These are phyloP conservation scores for Laticauda colubrina DNA, from an alignment of 2,113 vertebrate genomes.

Conservation along the genomic window DNA sequence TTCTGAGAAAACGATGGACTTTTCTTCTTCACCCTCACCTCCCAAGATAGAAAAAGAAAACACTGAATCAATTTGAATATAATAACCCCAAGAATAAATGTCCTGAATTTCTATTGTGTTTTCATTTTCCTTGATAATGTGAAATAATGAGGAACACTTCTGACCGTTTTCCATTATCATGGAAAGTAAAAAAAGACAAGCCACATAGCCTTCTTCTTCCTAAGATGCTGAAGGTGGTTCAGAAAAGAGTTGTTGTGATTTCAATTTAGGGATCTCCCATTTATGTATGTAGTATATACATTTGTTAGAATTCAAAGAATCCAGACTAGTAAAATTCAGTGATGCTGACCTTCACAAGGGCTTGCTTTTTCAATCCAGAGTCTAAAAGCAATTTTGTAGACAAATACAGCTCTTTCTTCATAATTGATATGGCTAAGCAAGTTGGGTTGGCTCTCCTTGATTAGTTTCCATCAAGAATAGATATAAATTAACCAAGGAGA, in stretches of 20 bases:
- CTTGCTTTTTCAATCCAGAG: neutral
- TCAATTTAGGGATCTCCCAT: no score
- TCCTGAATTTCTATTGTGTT: neutral
- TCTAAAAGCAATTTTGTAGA: neutral
- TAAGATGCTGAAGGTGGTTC: neutral
- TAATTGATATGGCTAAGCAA: neutral
- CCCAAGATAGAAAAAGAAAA: neutral
- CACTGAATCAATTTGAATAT: neutral
- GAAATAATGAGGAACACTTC: neutral
- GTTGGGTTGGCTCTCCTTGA: neutral
- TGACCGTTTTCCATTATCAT: neutral
- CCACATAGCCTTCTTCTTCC: neutral
- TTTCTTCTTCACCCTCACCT: neutral
- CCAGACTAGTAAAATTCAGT: neutral
- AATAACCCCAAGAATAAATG: neutral
- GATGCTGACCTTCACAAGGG: neutral
- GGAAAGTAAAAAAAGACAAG: neutral
- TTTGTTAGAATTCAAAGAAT: neutral
- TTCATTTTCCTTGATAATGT: neutral
- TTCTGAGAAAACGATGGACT: neutral
- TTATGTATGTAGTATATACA: neutral
- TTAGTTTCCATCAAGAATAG: no score
- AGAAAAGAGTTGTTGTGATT: neutral
- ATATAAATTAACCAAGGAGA: no score
- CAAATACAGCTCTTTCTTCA: neutral